Evolutionary conservation across 2,797 vertebrate genomes (phyloP), one percentile per base, ranked within the genome.

Genomic region (Eulemur rubriventer): DNA sequence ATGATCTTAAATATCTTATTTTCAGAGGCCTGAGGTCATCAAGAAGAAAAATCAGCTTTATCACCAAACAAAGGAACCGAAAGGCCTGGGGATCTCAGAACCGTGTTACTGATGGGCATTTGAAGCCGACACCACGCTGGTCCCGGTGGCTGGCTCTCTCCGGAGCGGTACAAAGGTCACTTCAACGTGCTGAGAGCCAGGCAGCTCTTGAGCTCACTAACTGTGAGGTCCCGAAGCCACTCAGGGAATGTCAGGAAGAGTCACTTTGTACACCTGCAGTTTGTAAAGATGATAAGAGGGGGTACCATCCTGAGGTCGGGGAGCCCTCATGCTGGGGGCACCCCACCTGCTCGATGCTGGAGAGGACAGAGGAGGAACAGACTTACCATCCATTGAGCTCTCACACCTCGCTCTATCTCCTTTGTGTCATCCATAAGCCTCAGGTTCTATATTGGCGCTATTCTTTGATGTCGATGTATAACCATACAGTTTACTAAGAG

Each of bases 21-120:
- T 65, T 87, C 55, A 65, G 78, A 86, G 41, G 1, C 24, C 63
- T 76, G 28, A 90, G 22, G 63, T 67, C 48, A 43, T n/a, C 52
- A 70, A 46, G n/a, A 88, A 85, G 52, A 81, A 96, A 97, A 82
- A 92, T 91, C 69, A 57, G 33, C 57, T 94, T 38, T 16, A 75
- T 38, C 22, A 80, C 46, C 72, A 96, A 86, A 85, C 67, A 89
- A 89, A 91, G 89, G 63, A 67, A 7, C 38, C 30, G 43, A 46
- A 89, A 52, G 50, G 72, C 38, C 8, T 52, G 43, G n/a, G 35
- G n/a, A 63, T 43, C 41, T 76, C 67, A 81, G 73, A 94, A 43
- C 57, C 16, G 7, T 14, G 65, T 46, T 46, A 76, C 7, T 35
- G 20, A 33, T 16, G 70, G 84, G 24, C 6, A 2, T 89, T 16